phyloP scores from a whole-genome alignment of 1,140 invertebrate species.

The Leptopilina boulardi region DNA sequence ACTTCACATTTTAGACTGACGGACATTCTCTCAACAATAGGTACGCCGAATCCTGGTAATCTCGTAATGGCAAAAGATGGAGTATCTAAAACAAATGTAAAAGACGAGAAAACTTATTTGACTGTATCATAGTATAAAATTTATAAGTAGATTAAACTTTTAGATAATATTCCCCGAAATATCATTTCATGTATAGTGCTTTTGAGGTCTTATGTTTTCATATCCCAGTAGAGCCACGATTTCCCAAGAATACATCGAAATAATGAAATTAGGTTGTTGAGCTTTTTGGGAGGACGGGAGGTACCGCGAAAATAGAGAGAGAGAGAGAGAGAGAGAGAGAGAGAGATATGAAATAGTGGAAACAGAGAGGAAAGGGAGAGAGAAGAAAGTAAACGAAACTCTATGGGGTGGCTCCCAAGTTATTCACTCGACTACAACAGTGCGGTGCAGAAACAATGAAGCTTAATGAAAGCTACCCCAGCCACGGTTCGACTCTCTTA shows the following conservation, averaged over 20 bases:
- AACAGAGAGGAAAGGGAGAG: slow-evolving; percentile 46
- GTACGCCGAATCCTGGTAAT: slow-evolving; percentile 91
- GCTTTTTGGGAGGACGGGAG: neutral
- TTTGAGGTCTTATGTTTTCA: neutral
- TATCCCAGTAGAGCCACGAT: neutral
- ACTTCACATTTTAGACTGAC: slow-evolving; percentile 93
- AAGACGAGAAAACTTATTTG: slow-evolving; percentile 9
- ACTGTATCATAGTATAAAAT: neutral
- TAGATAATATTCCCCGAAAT: neutral
- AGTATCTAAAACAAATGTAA: slow-evolving; percentile 82
- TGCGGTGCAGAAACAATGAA: slow-evolving; percentile 67
- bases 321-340: slow-evolving; percentile 46
- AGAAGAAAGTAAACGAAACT: slow-evolving; percentile 45
- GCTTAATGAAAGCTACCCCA: slow-evolving; percentile 70
- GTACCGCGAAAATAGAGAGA: slow-evolving; percentile 19
- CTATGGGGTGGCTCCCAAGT: slow-evolving; percentile 59
- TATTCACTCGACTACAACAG: slow-evolving; percentile 68
- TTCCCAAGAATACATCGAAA: slow-evolving; percentile 10
- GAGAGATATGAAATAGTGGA: slow-evolving; percentile 38
- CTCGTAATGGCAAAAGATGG: slow-evolving; percentile 93
- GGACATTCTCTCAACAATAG: slow-evolving; percentile 88
- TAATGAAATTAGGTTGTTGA: slow-evolving; percentile 34
- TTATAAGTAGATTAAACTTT: neutral
- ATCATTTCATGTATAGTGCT: neutral
- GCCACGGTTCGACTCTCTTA: slow-evolving; percentile 44